phyloP scores from a whole-genome alignment of 92 coral and sea anemone species.

The Palythoa caribaeorum region DNA sequence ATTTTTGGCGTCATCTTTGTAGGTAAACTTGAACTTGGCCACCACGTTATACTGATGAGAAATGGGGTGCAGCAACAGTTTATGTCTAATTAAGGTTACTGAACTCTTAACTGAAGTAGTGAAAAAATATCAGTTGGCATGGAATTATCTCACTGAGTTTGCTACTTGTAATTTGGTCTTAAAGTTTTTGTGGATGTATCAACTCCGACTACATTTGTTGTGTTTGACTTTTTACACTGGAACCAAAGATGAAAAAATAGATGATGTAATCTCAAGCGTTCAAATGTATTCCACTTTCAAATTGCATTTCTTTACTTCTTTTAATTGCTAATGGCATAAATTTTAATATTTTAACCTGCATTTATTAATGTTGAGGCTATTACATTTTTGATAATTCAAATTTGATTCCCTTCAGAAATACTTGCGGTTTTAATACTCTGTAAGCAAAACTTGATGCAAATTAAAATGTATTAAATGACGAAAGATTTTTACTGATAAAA shows the following conservation, averaged over 20 bases:
- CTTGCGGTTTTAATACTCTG: too few relatives aligned
- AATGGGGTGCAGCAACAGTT: too few relatives aligned
- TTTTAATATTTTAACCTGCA: not conserved
- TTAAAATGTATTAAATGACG: too few relatives aligned
- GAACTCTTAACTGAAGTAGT: not conserved
- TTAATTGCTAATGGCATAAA: not conserved
- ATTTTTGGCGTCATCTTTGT: too few relatives aligned
- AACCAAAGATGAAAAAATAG: not conserved
- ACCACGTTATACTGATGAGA: too few relatives aligned
- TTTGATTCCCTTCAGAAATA: too few relatives aligned
- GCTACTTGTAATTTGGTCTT: not conserved
- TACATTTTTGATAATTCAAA: not conserved
- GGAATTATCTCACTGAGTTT: not conserved
- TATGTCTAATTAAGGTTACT: too few relatives aligned
- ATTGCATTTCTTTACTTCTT: not conserved
- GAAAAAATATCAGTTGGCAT: not conserved
- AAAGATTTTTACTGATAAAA: too few relatives aligned
- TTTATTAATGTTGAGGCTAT: not conserved
- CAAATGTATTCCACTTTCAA: not conserved
- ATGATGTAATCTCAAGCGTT: not conserved
- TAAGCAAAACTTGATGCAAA: too few relatives aligned
- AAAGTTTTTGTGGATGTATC: not conserved
- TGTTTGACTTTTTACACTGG: not conserved
- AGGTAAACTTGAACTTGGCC: too few relatives aligned
- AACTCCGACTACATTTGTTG: not conserved